Conservation (phyloP, 2,888 invertebrate genomes). For the Iselma pallidipennis region DNA sequence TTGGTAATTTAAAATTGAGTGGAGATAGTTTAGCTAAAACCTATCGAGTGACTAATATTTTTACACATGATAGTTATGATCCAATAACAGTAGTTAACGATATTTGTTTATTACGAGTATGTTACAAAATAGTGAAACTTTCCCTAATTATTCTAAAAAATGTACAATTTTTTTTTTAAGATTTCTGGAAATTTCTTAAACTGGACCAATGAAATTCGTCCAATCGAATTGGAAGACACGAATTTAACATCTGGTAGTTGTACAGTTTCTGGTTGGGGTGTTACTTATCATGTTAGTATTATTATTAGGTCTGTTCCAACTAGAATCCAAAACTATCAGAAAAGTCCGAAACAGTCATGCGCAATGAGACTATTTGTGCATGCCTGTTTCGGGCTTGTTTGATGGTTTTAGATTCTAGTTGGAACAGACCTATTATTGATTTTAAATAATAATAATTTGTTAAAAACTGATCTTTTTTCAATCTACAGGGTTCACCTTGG, state of each 20-base stretch:
- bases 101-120: constrained; percentile 16
- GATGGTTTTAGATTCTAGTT: constrained; percentile 4
- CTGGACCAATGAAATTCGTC: background rate
- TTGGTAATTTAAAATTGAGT: constrained; percentile 2
- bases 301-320: no score
- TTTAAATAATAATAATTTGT: background rate
- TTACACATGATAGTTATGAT: constrained; percentile 8
- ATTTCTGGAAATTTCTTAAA: constrained; percentile 11
- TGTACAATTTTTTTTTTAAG: no score
- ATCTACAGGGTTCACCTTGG: background rate
- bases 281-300: background rate
- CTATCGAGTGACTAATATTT: constrained; percentile 7
- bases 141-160: no score
- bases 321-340: no score
- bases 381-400: background rate
- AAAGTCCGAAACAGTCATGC: no score
- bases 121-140: no score
- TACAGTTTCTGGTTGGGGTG: constrained; percentile 22
- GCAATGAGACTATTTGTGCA: background rate
- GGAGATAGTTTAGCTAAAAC: background rate
- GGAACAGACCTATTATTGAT: constrained; percentile 6
- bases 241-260: background rate
- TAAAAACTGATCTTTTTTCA: background rate
- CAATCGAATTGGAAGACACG: constrained; percentile 2
- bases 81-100: background rate